Conservation (phyloP, 2,888 invertebrate species). For the Miltochrista miniata region DNA sequence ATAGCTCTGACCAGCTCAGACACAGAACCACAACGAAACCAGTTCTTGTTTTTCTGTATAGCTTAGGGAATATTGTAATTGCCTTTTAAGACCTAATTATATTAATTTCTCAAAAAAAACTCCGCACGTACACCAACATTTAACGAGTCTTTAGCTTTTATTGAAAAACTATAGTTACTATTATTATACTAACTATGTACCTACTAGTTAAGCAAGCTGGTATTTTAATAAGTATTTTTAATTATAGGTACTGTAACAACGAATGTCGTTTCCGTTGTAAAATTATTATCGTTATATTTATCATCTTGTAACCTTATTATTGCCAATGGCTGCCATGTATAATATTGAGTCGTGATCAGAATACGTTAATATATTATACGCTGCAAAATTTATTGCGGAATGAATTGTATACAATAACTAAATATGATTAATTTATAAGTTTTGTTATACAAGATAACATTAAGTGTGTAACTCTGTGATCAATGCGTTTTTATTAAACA, state of each 20-base stretch:
- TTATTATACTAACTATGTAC: too few species aligned
- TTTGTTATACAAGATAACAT: neutral
- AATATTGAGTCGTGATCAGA: slow-evolving; percentile 26
- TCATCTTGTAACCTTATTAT: slow-evolving; percentile 17
- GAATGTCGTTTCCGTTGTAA: slow-evolving; percentile 13
- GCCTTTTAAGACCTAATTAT: too few species aligned
- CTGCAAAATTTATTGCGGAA: slow-evolving; percentile 9
- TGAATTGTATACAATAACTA: slow-evolving; percentile 7
- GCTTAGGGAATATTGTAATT: too few species aligned
- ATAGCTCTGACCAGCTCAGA: too few species aligned
- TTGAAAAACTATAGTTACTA: too few species aligned
- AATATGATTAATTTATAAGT: neutral
- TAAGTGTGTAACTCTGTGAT: neutral
- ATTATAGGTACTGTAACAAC: slow-evolving; percentile 1
- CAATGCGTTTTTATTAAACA: neutral
- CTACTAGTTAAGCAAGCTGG: too few species aligned
- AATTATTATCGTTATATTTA: slow-evolving; percentile 21
- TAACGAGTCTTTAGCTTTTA: too few species aligned
- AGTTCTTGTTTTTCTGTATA: too few species aligned
- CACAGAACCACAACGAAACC: too few species aligned
- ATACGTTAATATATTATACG: slow-evolving; percentile 18
- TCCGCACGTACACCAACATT: too few species aligned
- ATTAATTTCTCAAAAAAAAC: too few species aligned
- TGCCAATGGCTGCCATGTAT: slow-evolving; percentile 24
- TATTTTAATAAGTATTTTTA: too few species aligned